Evolutionary conservation across 2,113 vertebrate species (phyloP), one percentile per base, ranked within the genome.

Genomic region (Peucedramus taeniatus): DNA sequence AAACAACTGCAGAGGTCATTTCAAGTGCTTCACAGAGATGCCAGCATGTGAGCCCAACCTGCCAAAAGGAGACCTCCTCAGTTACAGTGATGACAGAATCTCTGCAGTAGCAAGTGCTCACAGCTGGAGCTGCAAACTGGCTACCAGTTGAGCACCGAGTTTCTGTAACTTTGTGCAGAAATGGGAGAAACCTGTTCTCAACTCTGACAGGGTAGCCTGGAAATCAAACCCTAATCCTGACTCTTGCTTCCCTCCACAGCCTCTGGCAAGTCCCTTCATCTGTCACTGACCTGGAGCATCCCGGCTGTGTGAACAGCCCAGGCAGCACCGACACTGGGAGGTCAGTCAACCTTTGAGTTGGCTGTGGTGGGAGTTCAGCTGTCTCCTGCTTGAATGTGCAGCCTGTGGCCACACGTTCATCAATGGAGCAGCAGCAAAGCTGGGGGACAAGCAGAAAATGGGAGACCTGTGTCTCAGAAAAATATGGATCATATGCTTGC

Each of bases 351-450:
- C 75, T 14, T 68, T 30, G 51, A 40, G n/a, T 0, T 35, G 30
- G 21, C 65, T 44, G 22, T 53, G 57, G 53, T 35, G 61, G 66
- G 64, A 35, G 40, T 37, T 49, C 13, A 30, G 63, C 60, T 84
- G 71, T 61, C 30, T 86, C 57, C 49, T 74, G 28, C 51, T 19
- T 28, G 49, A 30, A 44, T 0, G 1, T n/a, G 54, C 28, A 82
- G 51, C 31, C 28, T 1, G 0, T n/a, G 70, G 51, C 42, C 30
- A 40, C 0, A 0, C 7, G 18, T 21, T 65, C 60, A 39, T 22
- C 54, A 50, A 5, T 0, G 16, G n/a, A 91, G 47, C 33, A 84
- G 57, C 79, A 56, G 45, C 47, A 81, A 63, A 47, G 53, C 59
- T 33, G 51, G 64, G 31, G 37, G 39, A 69, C n/a, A 63, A 15